Percentiles rank a stretch among this genome's conserved stretches.
phyloP scores from a whole-genome alignment of 2,113 vertebrate genomes.

The Synodontis membranacea region DNA sequence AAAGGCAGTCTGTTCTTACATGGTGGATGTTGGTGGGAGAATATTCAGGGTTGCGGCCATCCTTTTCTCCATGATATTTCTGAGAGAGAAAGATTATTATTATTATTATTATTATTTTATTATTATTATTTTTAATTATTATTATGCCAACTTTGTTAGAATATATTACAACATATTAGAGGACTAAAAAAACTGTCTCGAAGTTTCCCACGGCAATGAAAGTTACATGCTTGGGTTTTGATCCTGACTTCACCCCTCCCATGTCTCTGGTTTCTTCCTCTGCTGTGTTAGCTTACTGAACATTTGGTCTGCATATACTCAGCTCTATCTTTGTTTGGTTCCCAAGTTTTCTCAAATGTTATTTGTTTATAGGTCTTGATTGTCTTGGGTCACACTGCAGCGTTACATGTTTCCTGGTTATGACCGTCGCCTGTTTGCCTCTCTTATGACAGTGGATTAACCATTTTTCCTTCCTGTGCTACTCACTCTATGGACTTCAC shows the following conservation, averaged over 20 bases:
- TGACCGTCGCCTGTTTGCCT: neutral
- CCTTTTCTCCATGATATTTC: constrained; percentile 83
- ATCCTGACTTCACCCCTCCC: neutral
- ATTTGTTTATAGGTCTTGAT: neutral
- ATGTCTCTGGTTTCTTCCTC: neutral
- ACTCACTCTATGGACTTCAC: neutral
- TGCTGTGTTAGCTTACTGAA: neutral
- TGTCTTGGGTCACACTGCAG: neutral
- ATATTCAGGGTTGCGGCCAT: constrained; percentile 84
- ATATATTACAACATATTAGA: too few relatives aligned
- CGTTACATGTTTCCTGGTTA: too few relatives aligned
- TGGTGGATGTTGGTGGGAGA: constrained; percentile 75
- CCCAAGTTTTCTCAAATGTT: neutral
- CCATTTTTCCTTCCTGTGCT: neutral
- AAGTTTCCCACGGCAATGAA: neutral
- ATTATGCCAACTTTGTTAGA: too few relatives aligned
- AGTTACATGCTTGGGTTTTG: neutral
- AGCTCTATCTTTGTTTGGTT: neutral
- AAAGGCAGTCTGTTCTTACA: constrained; percentile 75
- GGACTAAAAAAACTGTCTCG: neutral
- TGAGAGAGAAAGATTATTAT: constrained; percentile 60
- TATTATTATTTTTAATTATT: neutral
- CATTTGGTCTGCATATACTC: neutral
- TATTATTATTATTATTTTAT: neutral
- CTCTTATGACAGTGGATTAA: neutral